Base-by-base conservation (phyloP, 2,888 invertebrate species). In the Xanthorhoe designata region DNA sequence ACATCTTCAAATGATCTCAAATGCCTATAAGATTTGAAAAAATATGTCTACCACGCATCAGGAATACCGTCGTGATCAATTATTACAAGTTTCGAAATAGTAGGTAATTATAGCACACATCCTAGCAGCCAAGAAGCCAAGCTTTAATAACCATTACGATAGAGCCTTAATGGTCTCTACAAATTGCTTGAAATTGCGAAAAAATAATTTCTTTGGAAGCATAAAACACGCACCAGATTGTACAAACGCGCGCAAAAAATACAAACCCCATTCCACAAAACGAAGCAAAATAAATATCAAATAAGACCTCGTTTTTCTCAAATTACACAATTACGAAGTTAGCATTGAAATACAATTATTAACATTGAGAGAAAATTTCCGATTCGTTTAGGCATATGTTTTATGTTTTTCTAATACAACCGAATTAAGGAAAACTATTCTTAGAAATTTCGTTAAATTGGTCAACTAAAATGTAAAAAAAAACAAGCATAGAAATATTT, bases 291-390 rank as follows among this genome's bases (percentile, higher is more conserved):
- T 67, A 73, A 74, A 75, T 74, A 72, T 73, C 69, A 68, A 66
- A 71, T 59, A 72, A 66, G 74, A 72, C 63, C 68, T 75, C 67
- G 68, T 74, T 72, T 70, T 60, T 64, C 64, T 66, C 56, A 75
- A 75, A 76, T 71, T 70, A 70, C 78, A 74, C 78, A 74, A 78
- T 80, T 77, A 75, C 75, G 38, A 73, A 77, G 76, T 78, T 79
- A 73, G 70, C 75, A 77, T 74, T 76, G 74, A 71, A 77, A 77
- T 70, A 64, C 68, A 76, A 77, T 78, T n/a, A n/a, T n/a, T 75
- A 75, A 72, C 73, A 70, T 75, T 19, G n/a, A 13, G 76, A 19
- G 47, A 35, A 24, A 63, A 29, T 24, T 10, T 55, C 17, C 8
- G 13, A n/a, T 49, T 53, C 10, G n/a, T n/a, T n/a, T n/a, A n/a